Conservation (phyloP, 2,113 vertebrate species). For the Neotoma lepida region DNA sequence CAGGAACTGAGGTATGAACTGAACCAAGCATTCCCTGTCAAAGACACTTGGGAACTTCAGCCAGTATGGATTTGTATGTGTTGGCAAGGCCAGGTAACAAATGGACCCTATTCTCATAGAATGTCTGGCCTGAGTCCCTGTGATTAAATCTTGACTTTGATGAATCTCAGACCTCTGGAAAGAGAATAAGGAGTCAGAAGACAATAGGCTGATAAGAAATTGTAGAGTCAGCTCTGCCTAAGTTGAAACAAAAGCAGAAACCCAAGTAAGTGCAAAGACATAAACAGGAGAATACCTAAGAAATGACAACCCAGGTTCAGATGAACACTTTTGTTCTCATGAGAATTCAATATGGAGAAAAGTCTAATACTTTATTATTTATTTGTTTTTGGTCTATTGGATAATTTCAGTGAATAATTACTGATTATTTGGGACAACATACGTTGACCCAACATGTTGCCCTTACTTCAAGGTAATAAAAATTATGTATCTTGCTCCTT, state of each 20-base stretch:
- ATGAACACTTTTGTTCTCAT: not conserved
- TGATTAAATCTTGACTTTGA: conserved; percentile 74
- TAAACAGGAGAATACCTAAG: not conserved
- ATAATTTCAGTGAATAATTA: not conserved
- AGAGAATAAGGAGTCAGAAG: conserved; percentile 65
- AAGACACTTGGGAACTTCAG: conserved; percentile 36
- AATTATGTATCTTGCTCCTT: not conserved
- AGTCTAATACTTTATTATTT: not conserved
- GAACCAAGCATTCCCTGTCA: not conserved
- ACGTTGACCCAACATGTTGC: not conserved
- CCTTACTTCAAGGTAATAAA: not conserved
- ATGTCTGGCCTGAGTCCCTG: conserved; percentile 10
- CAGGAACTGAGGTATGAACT: not conserved
- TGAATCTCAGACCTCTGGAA: conserved; percentile 70
- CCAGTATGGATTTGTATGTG: conserved; percentile 61
- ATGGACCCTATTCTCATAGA: conserved; percentile 43
- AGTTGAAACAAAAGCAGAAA: not conserved
- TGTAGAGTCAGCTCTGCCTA: conserved; percentile 38
- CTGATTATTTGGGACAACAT: not conserved
- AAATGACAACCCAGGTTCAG: not conserved
- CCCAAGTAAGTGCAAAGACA: not conserved
- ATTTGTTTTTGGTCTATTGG: not conserved
- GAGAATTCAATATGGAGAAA: not conserved
- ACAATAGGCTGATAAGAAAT: conserved; percentile 58
- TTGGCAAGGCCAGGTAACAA: conserved; percentile 61